Evolutionary conservation across 2,888 invertebrate genomes (phyloP).

Genomic region (Furcula furcula): DNA sequence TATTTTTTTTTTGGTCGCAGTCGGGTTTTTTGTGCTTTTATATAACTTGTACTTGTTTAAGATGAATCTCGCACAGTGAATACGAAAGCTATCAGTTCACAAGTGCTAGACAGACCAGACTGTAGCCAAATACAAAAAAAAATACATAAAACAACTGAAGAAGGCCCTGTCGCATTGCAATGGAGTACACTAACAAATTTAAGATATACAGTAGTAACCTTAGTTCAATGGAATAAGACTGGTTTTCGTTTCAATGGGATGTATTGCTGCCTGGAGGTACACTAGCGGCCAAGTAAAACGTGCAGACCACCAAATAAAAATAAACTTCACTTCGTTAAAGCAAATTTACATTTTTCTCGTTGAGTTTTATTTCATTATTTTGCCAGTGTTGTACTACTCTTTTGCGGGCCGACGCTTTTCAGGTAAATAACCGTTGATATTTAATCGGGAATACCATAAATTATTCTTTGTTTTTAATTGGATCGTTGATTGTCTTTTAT

Average conservation of each 20-base stretch:
- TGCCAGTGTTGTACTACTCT: slow-evolving; percentile 35
- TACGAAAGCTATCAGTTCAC: slow-evolving; percentile 50
- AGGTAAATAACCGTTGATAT: slow-evolving; percentile 31
- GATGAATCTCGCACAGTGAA: slow-evolving; percentile 7
- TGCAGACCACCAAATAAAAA: slow-evolving; percentile 47
- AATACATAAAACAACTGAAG: slow-evolving; percentile 34
- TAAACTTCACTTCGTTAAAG: slow-evolving; percentile 67
- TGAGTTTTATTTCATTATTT: slow-evolving; percentile 55
- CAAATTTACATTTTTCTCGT: slow-evolving; percentile 67
- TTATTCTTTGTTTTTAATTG: slow-evolving; percentile 45
- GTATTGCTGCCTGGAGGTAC: slow-evolving; percentile 30
- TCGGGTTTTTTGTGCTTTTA: too few relatives aligned
- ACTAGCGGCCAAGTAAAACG: slow-evolving; percentile 41
- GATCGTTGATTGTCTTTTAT: slow-evolving; percentile 37
- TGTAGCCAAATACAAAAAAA: slow-evolving; percentile 43
- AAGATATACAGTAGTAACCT: slow-evolving; percentile 10
- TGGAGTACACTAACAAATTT: slow-evolving; percentile 22
- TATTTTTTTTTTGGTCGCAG: too few relatives aligned
- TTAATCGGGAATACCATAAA: slow-evolving; percentile 40
- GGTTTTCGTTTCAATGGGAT: slow-evolving; percentile 9
- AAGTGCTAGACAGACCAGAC: slow-evolving; percentile 40
- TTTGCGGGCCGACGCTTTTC: slow-evolving; percentile 30
- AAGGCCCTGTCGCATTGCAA: slow-evolving; percentile 35
- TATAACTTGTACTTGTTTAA: too few relatives aligned
- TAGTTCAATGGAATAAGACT: slow-evolving; percentile 13